These are phyloP conservation scores for Spea hammondii DNA, from an alignment of 2,797 vertebrate species.

Conservation along the genomic window DNA sequence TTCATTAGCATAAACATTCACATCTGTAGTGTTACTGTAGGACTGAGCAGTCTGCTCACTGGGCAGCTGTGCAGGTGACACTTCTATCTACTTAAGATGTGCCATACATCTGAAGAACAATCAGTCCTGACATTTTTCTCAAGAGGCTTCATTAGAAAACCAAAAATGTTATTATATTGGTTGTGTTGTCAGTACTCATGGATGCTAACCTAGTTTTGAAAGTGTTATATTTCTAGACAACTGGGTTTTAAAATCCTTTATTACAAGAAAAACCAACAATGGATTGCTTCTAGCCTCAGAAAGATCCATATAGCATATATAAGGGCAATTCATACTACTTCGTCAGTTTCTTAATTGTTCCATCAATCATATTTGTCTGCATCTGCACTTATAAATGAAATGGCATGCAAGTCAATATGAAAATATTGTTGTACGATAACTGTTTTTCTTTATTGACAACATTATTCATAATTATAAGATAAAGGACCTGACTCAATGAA, in stretches of 20 bases:
- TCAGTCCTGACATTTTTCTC: neutral
- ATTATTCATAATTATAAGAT: too few species aligned
- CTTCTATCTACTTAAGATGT: conserved; percentile 1
- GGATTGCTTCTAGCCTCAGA: neutral
- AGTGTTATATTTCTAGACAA: too few species aligned
- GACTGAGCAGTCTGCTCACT: neutral
- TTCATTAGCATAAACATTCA: conserved; percentile 2
- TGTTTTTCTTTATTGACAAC: too few species aligned
- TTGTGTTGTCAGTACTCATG: neutral
- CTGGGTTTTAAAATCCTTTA: too few species aligned
- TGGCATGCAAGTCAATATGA: neutral
- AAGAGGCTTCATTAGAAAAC: conserved; percentile 4
- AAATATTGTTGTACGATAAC: too few species aligned
- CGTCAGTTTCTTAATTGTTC: neutral
- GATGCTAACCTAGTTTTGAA: neutral
- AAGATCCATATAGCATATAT: neutral
- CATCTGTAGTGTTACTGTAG: conserved; percentile 5
- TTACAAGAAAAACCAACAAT: too few species aligned
- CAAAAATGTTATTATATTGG: neutral
- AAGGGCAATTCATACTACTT: neutral
- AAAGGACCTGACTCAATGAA: too few species aligned
- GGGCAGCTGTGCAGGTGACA: conserved; percentile 9
- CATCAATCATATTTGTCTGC: neutral
- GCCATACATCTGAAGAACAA: neutral
- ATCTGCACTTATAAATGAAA: neutral